Evolutionary conservation across 2,113 vertebrate genomes (phyloP).

Genomic region (Progne subis): DNA sequence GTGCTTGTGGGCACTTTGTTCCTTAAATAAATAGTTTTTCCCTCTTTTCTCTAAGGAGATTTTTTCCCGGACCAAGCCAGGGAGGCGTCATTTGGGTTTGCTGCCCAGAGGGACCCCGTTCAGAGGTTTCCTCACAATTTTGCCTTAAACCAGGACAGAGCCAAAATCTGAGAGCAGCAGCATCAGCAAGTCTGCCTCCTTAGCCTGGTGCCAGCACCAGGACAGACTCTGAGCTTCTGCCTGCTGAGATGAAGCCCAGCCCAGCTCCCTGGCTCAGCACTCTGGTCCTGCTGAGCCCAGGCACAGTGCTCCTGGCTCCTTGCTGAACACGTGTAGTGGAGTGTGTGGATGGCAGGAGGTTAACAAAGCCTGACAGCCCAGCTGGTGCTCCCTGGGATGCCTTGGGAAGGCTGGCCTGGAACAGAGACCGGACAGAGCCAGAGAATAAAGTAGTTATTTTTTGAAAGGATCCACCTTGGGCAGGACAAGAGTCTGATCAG

Average conservation of each 20-base stretch:
- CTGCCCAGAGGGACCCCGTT: neutral
- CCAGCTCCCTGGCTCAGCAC: neutral
- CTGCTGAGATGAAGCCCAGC: neutral
- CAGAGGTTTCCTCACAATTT: neutral
- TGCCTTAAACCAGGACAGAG: neutral
- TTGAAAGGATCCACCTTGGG: neutral
- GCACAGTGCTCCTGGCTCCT: neutral
- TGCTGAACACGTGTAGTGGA: neutral
- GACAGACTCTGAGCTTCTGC: neutral
- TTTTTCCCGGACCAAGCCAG: neutral
- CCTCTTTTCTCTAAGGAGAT: neutral
- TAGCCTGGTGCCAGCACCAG: neutral
- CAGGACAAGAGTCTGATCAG: neutral
- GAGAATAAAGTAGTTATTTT: neutral
- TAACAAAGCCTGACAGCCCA: neutral
- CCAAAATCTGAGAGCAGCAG: rapidly evolving
- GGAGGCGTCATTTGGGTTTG: neutral
- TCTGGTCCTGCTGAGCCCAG: neutral
- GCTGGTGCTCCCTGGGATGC: neutral
- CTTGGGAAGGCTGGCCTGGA: neutral
- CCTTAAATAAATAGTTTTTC: neutral
- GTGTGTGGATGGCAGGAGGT: neutral
- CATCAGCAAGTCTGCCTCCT: neutral
- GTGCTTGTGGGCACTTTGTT: neutral
- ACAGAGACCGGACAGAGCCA: neutral